Evolutionary conservation across 1,140 invertebrate genomes (phyloP).

Genomic region (Conus ventricosus): DNA sequence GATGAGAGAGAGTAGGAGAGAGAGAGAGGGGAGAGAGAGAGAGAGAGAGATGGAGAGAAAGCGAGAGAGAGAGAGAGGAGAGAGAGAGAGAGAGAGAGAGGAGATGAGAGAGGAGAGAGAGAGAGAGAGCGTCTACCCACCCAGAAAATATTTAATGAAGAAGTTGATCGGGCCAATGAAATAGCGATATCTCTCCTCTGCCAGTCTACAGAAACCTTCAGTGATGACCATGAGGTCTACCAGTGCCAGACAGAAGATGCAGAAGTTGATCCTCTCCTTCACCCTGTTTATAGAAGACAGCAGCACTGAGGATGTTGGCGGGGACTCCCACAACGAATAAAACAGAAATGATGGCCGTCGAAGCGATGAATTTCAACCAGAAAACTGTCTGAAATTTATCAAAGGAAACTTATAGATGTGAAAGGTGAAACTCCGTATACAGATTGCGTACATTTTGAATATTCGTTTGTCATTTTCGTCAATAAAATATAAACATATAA

Average conservation of each 20-base stretch:
- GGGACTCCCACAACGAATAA: not conserved
- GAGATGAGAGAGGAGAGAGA: too few relatives aligned
- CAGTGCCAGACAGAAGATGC: not conserved
- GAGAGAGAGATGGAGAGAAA: not conserved
- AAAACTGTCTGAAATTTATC: not conserved
- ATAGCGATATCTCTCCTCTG: not conserved
- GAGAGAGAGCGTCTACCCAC: not conserved
- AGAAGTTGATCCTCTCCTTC: not conserved
- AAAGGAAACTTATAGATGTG: too few relatives aligned
- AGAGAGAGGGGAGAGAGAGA: too few relatives aligned
- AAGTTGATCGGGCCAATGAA: not conserved
- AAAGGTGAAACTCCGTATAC: too few relatives aligned
- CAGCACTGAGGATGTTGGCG: not conserved
- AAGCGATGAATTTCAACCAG: not conserved
- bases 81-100: too few relatives aligned
- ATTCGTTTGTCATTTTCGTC: too few relatives aligned
- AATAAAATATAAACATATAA: too few relatives aligned
- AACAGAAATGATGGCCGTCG: not conserved
- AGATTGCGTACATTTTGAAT: too few relatives aligned
- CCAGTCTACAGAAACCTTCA: not conserved
- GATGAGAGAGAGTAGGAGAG: too few relatives aligned
- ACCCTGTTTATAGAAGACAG: slow-evolving; percentile 11
- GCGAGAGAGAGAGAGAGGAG: not conserved
- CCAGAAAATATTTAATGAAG: not conserved
- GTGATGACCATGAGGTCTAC: not conserved